A percentile compares a stretch with the other conserved stretches of the same genome.
Evolutionary conservation across 2,797 vertebrate genomes (phyloP).

Genomic region (Lacerta viridis): DNA sequence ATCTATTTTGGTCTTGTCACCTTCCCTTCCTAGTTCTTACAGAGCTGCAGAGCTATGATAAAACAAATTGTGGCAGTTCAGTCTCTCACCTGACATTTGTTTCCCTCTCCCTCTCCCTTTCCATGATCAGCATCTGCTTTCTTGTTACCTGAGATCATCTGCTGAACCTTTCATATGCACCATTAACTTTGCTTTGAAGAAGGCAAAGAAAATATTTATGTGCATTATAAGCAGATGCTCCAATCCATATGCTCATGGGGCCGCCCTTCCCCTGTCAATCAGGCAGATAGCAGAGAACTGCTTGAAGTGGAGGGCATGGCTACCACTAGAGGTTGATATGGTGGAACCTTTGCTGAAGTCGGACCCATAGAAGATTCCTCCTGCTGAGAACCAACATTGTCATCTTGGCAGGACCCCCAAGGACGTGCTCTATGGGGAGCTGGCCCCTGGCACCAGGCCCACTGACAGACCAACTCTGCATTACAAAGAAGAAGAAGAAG

Average conservation of each 20-base stretch:
- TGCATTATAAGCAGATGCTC: background rate
- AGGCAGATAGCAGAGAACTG: background rate
- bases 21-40: background rate
- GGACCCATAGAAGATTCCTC: background rate
- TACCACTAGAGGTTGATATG: too few relatives aligned
- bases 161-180: background rate
- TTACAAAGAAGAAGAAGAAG: too few relatives aligned
- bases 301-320: background rate
- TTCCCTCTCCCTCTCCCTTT: background rate
- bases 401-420: background rate
- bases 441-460: too few relatives aligned
- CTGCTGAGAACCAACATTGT: background rate
- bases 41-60: background rate
- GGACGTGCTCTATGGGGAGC: too few relatives aligned
- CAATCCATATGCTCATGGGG: background rate
- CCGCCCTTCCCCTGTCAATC: background rate
- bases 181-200: background rate
- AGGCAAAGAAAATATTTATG: background rate
- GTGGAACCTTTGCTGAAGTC: background rate
- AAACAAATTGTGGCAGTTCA: slow-evolving; percentile 13
- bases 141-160: background rate
- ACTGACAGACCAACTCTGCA: too few relatives aligned
- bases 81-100: slow-evolving; percentile 22
- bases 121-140: background rate
- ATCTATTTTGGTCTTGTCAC: background rate